Evolutionary conservation across 2,797 vertebrate genomes (phyloP), one percentile per base, ranked within the genome.

Genomic region (Dromococcyx pavoninus): DNA sequence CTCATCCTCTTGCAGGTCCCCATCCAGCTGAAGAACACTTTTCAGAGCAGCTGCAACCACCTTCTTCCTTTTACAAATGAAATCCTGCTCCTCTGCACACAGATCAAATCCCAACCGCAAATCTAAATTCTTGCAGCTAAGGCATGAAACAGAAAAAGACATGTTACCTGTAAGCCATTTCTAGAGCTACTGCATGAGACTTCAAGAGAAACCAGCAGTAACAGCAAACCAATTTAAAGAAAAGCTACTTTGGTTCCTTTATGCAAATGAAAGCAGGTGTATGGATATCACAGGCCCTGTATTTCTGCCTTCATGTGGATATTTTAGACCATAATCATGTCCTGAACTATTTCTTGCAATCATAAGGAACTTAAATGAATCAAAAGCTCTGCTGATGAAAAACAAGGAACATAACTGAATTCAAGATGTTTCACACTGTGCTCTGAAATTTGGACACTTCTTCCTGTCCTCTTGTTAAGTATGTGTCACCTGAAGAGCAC

Each of bases 81-180:
- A 99, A 18, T 76, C 87, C 33, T 97, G 95, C 82, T 99, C 98
- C 72, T 98, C 94, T 4, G 64, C 7, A 1, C 98, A 97, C 9
- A 99, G 94, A 71, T 97, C 97, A 87, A 98, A 98, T 37, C 97
- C 98, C 95, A 99, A 41, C 8, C 97, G 97, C 48, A 99, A 91
- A 41, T 97, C 97, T 43, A 98, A 91, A 19, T 91, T 85, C 28
- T 96, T 78, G 28, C 44, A 50, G 8, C 97, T 96, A 27, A 9
- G 85, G 16, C 13, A 71, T 32, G 43, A 46, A 61, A 10, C 93
- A 98, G 81, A 13, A 74, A 24, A 65, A 7, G 27, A 39, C 5
- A 16, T 0, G 0, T 64, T 21, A 56, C 33, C 54, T 44, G 16
- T 1, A 44, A 74, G 35, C 17, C 69, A 58, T 23, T 67, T 58